Percentiles rank a stretch among this genome's conserved stretches.
Conservation (phyloP, 37 sponge, comb jelly and placozoan genomes). For the Aphrocallistes beatrix region DNA sequence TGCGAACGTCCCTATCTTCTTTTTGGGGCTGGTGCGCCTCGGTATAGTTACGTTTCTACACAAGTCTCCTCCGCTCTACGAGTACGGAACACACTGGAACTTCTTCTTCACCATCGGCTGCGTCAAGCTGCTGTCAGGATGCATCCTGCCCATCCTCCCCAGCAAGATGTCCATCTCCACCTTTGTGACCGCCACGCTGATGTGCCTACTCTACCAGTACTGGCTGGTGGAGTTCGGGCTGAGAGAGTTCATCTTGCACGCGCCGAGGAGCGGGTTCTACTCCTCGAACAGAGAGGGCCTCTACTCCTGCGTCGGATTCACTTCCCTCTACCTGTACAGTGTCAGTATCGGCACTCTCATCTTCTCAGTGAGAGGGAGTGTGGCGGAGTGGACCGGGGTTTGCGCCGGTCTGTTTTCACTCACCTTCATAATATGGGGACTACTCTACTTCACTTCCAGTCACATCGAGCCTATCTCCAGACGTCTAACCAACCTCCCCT, state of each 20-base stretch:
- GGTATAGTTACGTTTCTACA: conserved; percentile 33
- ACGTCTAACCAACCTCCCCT: conserved; percentile 68
- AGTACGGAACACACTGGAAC: conserved; percentile 98
- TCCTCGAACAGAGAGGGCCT: conserved; percentile 89
- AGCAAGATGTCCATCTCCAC: background rate
- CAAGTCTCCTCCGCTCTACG: conserved; percentile 71
- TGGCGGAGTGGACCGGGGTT: conserved; percentile 1
- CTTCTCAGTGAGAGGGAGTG: conserved; percentile 29
- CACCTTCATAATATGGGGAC: background rate
- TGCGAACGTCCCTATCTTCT: conserved; percentile 37
- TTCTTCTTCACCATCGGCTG: conserved; percentile 95
- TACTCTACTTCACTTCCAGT: background rate
- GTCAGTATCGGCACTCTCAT: conserved; percentile 63
- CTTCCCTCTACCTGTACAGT: conserved; percentile 55
- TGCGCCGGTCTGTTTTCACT: background rate
- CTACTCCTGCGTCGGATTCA: conserved; percentile 69
- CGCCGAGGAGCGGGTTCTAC: conserved; percentile 40
- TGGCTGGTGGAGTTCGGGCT: conserved; percentile 31
- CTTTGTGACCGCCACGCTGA: background rate
- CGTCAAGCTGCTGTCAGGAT: conserved; percentile 41
- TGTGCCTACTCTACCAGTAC: conserved; percentile 40
- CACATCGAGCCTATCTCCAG: conserved; percentile 59
- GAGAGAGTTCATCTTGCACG: conserved; percentile 46
- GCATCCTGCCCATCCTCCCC: background rate
- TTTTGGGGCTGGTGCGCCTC: conserved; percentile 62